Conservation (phyloP, 2,888 invertebrate genomes). For the Oxyteleia sp. region DNA sequence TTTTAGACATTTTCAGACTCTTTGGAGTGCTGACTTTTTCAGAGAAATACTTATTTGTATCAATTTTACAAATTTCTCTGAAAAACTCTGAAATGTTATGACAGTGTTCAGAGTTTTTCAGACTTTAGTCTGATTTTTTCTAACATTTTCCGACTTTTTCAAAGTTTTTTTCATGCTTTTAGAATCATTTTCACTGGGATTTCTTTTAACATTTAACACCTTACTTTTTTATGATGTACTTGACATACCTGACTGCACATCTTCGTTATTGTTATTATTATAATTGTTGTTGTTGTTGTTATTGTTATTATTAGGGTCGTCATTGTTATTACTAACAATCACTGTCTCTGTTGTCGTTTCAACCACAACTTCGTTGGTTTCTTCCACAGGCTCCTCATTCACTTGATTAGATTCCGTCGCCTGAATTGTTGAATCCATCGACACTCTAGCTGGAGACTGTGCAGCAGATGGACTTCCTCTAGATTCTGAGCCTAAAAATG, state of each 20-base stretch:
- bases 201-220: no score
- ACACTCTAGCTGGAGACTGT: slow-evolving; percentile 65
- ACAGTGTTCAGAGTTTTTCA: no score
- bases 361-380: slow-evolving; percentile 60
- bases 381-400: slow-evolving; percentile 48
- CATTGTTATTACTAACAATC: slow-evolving; percentile 22
- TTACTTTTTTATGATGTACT: not conserved
- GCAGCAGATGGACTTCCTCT: slow-evolving; percentile 48
- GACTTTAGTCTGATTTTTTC: no score
- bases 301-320: slow-evolving; percentile 18
- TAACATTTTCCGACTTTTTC: no score
- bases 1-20: no score
- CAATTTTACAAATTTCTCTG: no score
- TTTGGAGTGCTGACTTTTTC: no score
- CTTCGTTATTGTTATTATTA: slow-evolving; percentile 36
- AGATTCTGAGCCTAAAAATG: slow-evolving; percentile 51
- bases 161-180: no score
- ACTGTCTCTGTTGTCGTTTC: slow-evolving; percentile 49
- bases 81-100: no score
- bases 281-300: slow-evolving; percentile 15
- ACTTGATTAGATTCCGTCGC: slow-evolving; percentile 67
- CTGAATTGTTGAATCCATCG: slow-evolving; percentile 59
- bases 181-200: no score
- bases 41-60: no score
- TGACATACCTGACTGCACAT: slow-evolving; percentile 69